phyloP scores from a whole-genome alignment of 1,140 invertebrate species.

The Drosophila auraria region DNA sequence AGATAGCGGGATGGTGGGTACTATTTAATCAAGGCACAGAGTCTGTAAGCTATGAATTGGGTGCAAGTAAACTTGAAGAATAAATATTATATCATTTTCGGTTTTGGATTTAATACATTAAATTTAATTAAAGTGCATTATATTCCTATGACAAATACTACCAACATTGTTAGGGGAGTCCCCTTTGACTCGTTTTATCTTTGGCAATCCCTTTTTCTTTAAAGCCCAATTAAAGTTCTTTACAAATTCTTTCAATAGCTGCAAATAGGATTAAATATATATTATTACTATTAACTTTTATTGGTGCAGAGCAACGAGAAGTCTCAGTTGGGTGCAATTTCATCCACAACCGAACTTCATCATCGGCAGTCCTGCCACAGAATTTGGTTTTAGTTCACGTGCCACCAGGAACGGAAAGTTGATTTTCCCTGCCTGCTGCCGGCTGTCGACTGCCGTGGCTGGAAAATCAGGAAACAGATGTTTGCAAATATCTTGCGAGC shows the following conservation, averaged over 20 bases:
- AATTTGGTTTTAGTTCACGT: conserved; percentile 58
- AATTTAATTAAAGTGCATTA: no score
- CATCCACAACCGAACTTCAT: conserved; percentile 48
- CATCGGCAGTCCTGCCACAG: conserved; percentile 47
- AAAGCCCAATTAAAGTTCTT: no score
- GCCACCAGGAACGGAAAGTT: conserved; percentile 48
- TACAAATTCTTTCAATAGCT: no score
- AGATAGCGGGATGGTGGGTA: conserved; percentile 11
- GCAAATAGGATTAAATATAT: no score
- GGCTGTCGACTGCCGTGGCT: conserved; percentile 9
- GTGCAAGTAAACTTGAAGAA: not conserved
- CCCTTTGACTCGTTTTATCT: no score
- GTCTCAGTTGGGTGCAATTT: not conserved
- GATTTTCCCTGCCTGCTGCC: conserved; percentile 45
- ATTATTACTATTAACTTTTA: not conserved
- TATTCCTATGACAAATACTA: no score
- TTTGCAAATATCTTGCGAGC: conserved; percentile 79
- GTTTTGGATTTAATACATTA: no score
- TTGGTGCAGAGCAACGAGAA: conserved; percentile 10
- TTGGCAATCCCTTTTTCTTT: no score
- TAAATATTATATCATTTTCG: no score
- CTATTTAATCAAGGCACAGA: conserved; percentile 12
- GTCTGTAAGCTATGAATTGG: conserved; percentile 1
- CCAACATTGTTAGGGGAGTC: no score
- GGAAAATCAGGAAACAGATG: conserved; percentile 71